Percentiles rank a stretch among this genome's conserved stretches.
Evolutionary conservation across 2,113 vertebrate species (phyloP).

Genomic region (Loxodonta africana): DNA sequence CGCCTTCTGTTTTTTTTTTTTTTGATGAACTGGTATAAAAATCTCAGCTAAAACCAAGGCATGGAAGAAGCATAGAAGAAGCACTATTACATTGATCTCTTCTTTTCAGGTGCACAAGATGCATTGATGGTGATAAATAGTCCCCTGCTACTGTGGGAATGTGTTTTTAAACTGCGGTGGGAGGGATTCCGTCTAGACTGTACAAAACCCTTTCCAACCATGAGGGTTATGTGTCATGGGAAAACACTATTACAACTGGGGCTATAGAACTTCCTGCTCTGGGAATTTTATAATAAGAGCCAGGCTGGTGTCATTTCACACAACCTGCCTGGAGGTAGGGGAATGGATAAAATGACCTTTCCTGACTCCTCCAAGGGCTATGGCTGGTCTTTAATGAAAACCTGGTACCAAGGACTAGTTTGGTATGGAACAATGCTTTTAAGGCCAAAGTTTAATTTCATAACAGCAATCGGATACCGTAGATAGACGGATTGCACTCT

Average conservation of each 20-base stretch:
- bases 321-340: slow-evolving; percentile 78
- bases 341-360: slow-evolving; percentile 83
- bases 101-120: not conserved
- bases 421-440: slow-evolving; percentile 75
- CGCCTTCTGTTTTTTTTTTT: not conserved
- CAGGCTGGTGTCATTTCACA: slow-evolving; percentile 81
- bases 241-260: slow-evolving; percentile 51
- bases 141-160: slow-evolving; percentile 18
- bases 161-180: not conserved
- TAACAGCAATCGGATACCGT: slow-evolving; percentile 81
- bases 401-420: slow-evolving; percentile 72
- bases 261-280: slow-evolving; percentile 71
- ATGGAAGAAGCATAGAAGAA: not conserved
- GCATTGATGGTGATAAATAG: rapidly evolving
- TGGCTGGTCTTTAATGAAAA: slow-evolving; percentile 82
- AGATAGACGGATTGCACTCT: slow-evolving; percentile 67
- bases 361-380: slow-evolving; percentile 71
- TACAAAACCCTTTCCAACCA: slow-evolving; percentile 52
- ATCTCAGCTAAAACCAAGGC: not conserved
- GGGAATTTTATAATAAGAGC: slow-evolving; percentile 82
- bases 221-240: slow-evolving; percentile 65
- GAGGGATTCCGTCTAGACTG: slow-evolving; percentile 41
- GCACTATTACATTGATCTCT: rapidly evolving
- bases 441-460: slow-evolving; percentile 83
- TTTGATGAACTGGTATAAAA: not conserved